Conservation (phyloP, 2,797 vertebrate genomes). For the Chromobotia macracanthus region DNA sequence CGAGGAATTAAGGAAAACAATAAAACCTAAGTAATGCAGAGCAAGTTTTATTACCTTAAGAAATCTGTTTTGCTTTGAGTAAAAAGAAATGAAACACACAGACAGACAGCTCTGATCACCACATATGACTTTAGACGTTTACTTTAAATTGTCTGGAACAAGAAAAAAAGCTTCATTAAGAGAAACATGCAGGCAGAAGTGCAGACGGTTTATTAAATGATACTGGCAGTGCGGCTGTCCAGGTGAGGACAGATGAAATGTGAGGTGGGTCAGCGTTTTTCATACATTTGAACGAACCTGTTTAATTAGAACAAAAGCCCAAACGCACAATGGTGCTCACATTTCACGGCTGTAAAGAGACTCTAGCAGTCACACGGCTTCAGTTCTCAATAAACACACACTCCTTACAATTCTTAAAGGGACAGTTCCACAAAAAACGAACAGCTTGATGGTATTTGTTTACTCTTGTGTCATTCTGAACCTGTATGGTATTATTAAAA, state of each 20-base stretch:
- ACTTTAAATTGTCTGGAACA: too few relatives aligned
- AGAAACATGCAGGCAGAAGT: constrained; percentile 49
- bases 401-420: neutral
- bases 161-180: constrained; percentile 51
- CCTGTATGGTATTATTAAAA: too few relatives aligned
- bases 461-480: too few relatives aligned
- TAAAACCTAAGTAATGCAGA: constrained; percentile 57
- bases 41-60: constrained; percentile 56
- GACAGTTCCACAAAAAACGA: too few relatives aligned
- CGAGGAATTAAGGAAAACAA: constrained; percentile 66
- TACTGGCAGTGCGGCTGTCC: constrained; percentile 28
- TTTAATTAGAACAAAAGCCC: constrained; percentile 12
- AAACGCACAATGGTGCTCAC: neutral
- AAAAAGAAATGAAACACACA: constrained; percentile 53
- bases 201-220: constrained; percentile 54
- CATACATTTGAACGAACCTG: constrained; percentile 28
- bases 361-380: neutral
- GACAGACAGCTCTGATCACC: neutral
- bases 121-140: constrained; percentile 10
- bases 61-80: constrained; percentile 47
- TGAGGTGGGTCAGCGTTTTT: neutral
- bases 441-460: neutral
- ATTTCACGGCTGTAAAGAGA: neutral
- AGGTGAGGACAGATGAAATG: constrained; percentile 27
- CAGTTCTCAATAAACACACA: neutral